Evolutionary conservation across 53 echinoderm and acorn worm species (phyloP).

Genomic region (Echinarachnius parma): DNA sequence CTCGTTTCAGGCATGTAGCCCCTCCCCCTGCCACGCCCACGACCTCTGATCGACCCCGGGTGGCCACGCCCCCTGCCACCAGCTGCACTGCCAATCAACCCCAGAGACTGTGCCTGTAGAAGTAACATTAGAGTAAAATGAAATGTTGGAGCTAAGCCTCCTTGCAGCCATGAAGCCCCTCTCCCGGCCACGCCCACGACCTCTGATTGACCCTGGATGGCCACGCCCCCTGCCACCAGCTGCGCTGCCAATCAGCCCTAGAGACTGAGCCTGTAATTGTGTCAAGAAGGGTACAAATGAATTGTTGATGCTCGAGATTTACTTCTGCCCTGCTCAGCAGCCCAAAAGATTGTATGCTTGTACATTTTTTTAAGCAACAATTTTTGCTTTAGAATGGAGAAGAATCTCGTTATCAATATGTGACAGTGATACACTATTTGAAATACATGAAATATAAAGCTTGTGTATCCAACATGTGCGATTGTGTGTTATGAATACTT

Average conservation of each 20-base stretch:
- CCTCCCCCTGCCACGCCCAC: constrained; percentile 64
- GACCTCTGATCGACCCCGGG: constrained; percentile 32
- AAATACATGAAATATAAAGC: too few relatives aligned
- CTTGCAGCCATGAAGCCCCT: constrained; percentile 52
- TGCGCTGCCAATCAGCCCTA: constrained; percentile 59
- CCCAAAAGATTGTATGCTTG: too few relatives aligned
- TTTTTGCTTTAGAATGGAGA: too few relatives aligned
- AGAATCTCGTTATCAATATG: too few relatives aligned
- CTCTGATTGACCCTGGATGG: constrained; percentile 27
- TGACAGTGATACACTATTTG: too few relatives aligned
- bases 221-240: constrained; percentile 65
- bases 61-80: constrained; percentile 63
- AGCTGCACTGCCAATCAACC: constrained; percentile 53
- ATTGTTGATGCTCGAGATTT: too few relatives aligned
- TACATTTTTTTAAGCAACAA: too few relatives aligned
- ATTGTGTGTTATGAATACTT: too few relatives aligned
- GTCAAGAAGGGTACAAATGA: too few relatives aligned
- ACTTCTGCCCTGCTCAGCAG: too few relatives aligned
- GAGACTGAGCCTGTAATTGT: constrained; percentile 53
- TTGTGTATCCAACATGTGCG: too few relatives aligned
- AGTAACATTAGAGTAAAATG: not conserved
- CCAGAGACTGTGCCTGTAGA: constrained; percentile 63
- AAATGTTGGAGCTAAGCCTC: constrained; percentile 65
- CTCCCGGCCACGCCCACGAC: constrained; percentile 63
- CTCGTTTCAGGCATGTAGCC: constrained; percentile 54